Evolutionary conservation across 2,797 vertebrate species (phyloP), one percentile per base, ranked within the genome.

Genomic region (Oceanodroma leucorhoa): DNA sequence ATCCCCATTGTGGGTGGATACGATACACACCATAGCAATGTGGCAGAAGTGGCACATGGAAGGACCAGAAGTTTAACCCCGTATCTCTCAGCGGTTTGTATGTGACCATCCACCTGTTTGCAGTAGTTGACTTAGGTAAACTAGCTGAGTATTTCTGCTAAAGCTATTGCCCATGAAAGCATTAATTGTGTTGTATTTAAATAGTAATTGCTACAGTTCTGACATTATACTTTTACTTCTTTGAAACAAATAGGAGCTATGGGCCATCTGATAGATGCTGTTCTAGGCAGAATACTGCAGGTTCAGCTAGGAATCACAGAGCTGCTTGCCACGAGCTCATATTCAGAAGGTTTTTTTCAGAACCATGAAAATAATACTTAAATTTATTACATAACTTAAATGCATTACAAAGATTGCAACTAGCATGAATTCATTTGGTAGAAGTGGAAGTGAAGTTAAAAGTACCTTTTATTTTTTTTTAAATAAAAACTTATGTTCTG

Each of bases 1-100:
- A 1, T 46, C 45, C 29, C 38, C 6, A 2, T 17, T 65, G 26
- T 41, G 38, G 30, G 26, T 14, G 34, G 50, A 19, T 41, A 21
- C 1, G 13, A 53, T 6, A 32, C 6, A 8, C 1, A 0, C 14
- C 16, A 18, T 22, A 71, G 65, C 9, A 8, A 17, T 9, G 29
- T 40, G 43, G 65, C 65, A 70, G 38, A 51, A 57, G n/a, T 45
- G 57, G 43, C 14, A 43, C 11, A 10, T 32, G 38, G n/a, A 70
- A 43, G 27, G 10, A 61, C 34, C 21, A 40, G 40, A 30, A 27
- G 23, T 76, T 69, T 69, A 62, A 45, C 17, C 27, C 11, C 3
- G 0, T 58, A 22, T 46, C 30, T 61, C 19, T 71, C 17, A 51
- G n/a, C 17, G 53, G 9, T 70, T 27, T 65, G 5, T 51, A 18